Conservation (phyloP, 2,797 vertebrate species). For the Poliocrania exsul region DNA sequence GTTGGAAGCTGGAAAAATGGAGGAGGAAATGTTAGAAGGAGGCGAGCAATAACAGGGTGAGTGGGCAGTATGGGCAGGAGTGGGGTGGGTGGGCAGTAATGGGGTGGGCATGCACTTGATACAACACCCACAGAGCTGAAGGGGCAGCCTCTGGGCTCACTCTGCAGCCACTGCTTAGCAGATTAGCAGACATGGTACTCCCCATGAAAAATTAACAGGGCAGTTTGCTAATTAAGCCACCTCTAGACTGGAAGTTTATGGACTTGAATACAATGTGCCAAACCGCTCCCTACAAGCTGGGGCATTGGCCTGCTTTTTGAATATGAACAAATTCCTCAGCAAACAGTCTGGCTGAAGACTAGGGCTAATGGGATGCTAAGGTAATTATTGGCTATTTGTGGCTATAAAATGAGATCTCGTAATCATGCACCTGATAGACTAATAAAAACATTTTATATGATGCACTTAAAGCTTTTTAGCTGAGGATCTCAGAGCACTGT, state of each 20-base stretch:
- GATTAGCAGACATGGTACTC: conserved; percentile 8
- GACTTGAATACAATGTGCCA: not conserved
- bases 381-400: conserved; percentile 52
- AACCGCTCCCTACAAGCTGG: not conserved
- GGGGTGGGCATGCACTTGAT: conserved; percentile 31
- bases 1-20: conserved; percentile 62
- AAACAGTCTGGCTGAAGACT: not conserved
- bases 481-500: not conserved
- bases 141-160: conserved; percentile 35
- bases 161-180: not conserved
- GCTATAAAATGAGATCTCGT: conserved; percentile 19
- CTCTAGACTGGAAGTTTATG: conserved; percentile 49
- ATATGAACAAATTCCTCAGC: not conserved
- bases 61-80: not conserved
- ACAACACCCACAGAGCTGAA: conserved; percentile 26
- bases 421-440: conserved; percentile 51
- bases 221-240: conserved; percentile 64
- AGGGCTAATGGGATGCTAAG: conserved; percentile 36
- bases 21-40: conserved; percentile 23
- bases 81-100: not conserved
- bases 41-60: not conserved
- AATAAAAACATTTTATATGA: conserved; percentile 52
- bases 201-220: conserved; percentile 50
- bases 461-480: conserved; percentile 50
- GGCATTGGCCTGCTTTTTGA: not conserved